Percentiles rank a stretch among this genome's conserved stretches.
These are phyloP conservation scores for Trochalopteron elliotii DNA, from an alignment of 2,113 vertebrate genomes.

Conservation along the genomic window DNA sequence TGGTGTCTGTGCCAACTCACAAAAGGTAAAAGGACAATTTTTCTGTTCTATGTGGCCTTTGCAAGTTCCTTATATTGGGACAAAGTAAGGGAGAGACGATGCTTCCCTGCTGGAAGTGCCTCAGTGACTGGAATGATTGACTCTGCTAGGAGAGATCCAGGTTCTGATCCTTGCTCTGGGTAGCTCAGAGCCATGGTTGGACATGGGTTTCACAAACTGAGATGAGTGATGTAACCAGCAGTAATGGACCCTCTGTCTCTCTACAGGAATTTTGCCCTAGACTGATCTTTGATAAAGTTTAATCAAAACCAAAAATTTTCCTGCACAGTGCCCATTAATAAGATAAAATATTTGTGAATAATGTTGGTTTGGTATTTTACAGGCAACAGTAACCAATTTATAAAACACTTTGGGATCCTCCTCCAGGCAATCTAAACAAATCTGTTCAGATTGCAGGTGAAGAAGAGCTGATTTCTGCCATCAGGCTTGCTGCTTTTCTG, in stretches of 20 bases:
- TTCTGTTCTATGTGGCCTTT: neutral
- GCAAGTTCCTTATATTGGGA: neutral
- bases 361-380: neutral
- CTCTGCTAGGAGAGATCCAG: neutral
- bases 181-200: neutral
- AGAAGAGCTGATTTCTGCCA: neutral
- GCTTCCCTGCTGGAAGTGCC: neutral
- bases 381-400: neutral
- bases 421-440: neutral
- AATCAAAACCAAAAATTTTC: neutral
- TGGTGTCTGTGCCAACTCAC: fast-evolving
- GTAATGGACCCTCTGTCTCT: neutral
- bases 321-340: neutral
- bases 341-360: neutral
- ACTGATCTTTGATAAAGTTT: neutral
- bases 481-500: neutral
- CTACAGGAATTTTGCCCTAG: neutral
- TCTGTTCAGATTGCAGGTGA: neutral
- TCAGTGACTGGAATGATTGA: neutral
- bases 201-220: neutral
- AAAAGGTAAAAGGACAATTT: neutral
- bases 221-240: neutral
- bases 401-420: neutral
- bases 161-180: neutral
- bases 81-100: neutral